Conservation (phyloP, 1,140 invertebrate species). For the Philotrypesis tridentata region DNA sequence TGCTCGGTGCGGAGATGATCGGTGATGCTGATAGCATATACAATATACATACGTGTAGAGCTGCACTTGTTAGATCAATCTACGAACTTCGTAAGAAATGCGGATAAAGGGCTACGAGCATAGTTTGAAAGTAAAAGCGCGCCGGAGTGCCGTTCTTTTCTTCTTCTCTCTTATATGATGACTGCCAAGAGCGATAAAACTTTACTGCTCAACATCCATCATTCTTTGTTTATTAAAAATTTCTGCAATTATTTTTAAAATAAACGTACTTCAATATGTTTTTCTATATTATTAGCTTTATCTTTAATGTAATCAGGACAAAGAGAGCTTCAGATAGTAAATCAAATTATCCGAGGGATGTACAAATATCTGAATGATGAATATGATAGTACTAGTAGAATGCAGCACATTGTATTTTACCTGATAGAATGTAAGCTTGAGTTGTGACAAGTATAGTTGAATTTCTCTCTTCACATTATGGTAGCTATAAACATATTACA, state of each 20-base stretch:
- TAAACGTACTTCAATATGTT: no score
- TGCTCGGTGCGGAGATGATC: conserved; percentile 52
- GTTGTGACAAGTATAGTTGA: no score
- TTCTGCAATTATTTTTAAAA: no score
- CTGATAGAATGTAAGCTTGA: no score
- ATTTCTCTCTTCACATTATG: background rate
- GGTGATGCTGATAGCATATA: conserved; percentile 21
- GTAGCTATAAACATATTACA: background rate
- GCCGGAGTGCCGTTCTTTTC: conserved; percentile 46
- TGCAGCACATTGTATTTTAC: no score
- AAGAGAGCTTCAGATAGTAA: no score
- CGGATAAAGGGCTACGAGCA: background rate
- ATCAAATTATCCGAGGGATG: no score
- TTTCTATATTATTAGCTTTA: no score
- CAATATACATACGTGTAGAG: background rate
- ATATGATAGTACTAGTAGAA: no score
- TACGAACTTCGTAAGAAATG: background rate
- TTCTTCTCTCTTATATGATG: no score
- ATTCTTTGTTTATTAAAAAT: background rate
- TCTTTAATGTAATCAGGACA: no score
- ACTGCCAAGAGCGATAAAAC: background rate
- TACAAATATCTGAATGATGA: no score
- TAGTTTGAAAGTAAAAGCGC: conserved; percentile 64
- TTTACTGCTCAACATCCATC: background rate
- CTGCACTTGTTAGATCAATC: background rate